Base-by-base conservation (phyloP, 2,797 vertebrate genomes). In the Neopelma chrysocephalum region DNA sequence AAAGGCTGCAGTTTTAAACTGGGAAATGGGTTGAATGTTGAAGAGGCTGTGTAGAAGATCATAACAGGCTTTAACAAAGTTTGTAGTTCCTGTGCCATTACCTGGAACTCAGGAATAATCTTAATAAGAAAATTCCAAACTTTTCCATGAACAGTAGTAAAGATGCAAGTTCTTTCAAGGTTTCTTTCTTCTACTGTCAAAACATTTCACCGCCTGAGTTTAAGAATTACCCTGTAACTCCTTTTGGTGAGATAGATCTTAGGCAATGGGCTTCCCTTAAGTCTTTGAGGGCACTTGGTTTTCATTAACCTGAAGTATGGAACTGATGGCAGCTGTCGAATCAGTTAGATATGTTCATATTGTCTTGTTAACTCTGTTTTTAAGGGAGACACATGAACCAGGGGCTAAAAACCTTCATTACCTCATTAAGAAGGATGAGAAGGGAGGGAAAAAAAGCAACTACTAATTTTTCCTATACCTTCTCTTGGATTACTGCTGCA, bases 181-280 rank as follows among this genome's bases (percentile, higher is more conserved):
- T 84, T 94, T 85, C 85, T 82, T 96, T 92, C 81, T 87, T 85
- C 38, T 80, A 18, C 68, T 90, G 93, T 96, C 93, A 92, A 95
- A 96, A 93, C 90, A 95, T 90, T 96, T 96, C 90, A 87, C 73
- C 89, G 89, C 50, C 27, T 18, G 68, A 90, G 80, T 94, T 96
- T 87, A 58, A 91, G 91, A 89, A 80, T 48, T 45, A 66, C 43
- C 34, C 60, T 87, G 27, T 76, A 92, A 92, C 75, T 92, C 66
- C 61, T 73, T 95, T 90, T 92, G 88, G 51, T 93, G 92, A 92
- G 96, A 22, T 20, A 72, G 36, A 80, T 78, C 78, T 69, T 82
- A 90, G 40, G 91, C 90, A 72, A 64, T 20, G 73, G 32, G 20
- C 43, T 91, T 82, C 86, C 86, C 75, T 87, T 83, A 60, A 62